These are phyloP conservation scores for Calephelis virginiensis DNA, from an alignment of 1,140 invertebrate species.

Conservation along the genomic window DNA sequence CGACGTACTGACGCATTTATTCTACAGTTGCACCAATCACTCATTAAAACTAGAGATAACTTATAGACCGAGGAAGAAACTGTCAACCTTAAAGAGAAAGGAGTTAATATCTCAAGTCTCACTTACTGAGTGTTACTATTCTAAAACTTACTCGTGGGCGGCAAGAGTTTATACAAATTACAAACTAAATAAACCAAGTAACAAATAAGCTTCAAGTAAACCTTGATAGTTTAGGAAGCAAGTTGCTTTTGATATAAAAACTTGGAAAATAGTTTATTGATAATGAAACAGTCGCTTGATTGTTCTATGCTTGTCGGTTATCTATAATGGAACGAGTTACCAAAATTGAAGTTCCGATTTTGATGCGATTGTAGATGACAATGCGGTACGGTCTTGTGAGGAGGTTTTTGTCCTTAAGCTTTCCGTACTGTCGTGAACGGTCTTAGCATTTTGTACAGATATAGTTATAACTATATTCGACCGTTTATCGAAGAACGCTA, in stretches of 20 bases:
- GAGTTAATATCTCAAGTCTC: too few species aligned
- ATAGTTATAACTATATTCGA: constrained; percentile 43
- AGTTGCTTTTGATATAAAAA: too few species aligned
- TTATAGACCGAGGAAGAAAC: background rate
- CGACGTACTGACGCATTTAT: constrained; percentile 22
- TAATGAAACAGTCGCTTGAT: too few species aligned
- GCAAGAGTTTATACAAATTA: too few species aligned
- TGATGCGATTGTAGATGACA: constrained; percentile 6
- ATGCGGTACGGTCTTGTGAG: constrained; percentile 22
- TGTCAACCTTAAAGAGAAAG: background rate
- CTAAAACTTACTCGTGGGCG: too few species aligned
- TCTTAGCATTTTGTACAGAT: constrained; percentile 49
- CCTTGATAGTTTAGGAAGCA: too few species aligned
- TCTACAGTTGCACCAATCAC: constrained; percentile 16
- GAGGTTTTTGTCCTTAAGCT: constrained; percentile 57
- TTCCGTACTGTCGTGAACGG: constrained; percentile 37
- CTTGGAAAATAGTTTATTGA: too few species aligned
- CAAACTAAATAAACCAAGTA: background rate
- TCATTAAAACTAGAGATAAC: background rate
- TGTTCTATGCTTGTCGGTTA: background rate
- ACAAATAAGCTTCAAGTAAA: background rate
- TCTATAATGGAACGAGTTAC: constrained; percentile 19
- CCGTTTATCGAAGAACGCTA: constrained; percentile 23
- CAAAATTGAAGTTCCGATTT: constrained; percentile 18
- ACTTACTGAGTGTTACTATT: too few species aligned